Evolutionary conservation across 2,888 invertebrate genomes (phyloP), one percentile per base, ranked within the genome.

Genomic region (Lissocephala sabroskyi): DNA sequence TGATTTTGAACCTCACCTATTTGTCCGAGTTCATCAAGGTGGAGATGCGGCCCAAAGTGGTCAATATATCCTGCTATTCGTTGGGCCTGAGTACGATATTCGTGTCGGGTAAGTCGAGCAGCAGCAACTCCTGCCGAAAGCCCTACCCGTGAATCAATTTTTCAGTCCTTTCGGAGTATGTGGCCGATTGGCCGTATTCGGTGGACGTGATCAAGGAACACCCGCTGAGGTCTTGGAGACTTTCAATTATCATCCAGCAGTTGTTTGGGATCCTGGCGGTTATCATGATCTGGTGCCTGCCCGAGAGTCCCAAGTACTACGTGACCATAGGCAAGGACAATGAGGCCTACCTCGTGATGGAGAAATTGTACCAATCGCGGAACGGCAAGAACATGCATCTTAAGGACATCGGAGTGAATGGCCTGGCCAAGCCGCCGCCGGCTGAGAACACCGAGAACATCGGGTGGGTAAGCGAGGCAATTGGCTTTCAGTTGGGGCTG

Each of bases 221-320:
- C 30, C 3, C 0, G 0, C 6, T 59, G 3, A 44, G 14, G 2
- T 28, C 45, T 7, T 63, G 63, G 63, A 57, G 63, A 1, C 3
- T 52, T 0, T 42, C 51, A 0, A 35, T 60, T 17, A 14, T 50
- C 9, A 3, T 28, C 3, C 44, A 49, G 32, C 5, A 52, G 19
- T 4, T 56, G 23, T 57, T 62, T 4, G 62, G 63, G 6, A 2
- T 63, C 0, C 7, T 60, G 1, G 26, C 52, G 0, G 30, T 30
- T 9, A 2, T 47, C 5, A 16, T 51, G 0, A 1, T 60, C 1
- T 40, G 7, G 0, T 14, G 1, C 2, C 17, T 57, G 45, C 63
- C 63, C 1, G 63, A 63, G 43, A 57, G 63, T 40, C 47, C 62
- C 35, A 62, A 60, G 41, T 63, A 23, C 26, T 50, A 49, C 5